A percentile compares a stretch with the other conserved stretches of the same genome.
phyloP scores from a whole-genome alignment of 2,113 vertebrate species.

The Psammodynastes pulverulentus region DNA sequence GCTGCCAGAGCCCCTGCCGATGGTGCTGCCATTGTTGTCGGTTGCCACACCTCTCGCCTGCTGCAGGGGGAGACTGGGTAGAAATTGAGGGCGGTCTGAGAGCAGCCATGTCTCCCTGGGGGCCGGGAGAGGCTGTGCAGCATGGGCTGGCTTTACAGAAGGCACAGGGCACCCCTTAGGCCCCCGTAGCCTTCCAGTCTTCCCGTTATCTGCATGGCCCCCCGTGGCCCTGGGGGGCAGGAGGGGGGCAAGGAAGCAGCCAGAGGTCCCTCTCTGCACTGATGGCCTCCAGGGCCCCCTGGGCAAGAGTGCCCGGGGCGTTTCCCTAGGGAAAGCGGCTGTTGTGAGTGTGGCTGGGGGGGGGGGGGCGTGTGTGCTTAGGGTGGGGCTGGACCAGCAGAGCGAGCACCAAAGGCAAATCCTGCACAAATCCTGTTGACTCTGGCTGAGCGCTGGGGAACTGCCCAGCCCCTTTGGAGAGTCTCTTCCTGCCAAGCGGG shows the following conservation, averaged over 20 bases:
- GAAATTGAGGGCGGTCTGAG: not conserved
- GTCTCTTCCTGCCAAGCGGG: not conserved
- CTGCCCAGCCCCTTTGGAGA: too few relatives aligned
- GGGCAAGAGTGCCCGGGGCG: not conserved
- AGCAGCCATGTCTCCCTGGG: not conserved
- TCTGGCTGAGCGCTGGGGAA: not conserved
- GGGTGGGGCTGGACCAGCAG: not conserved
- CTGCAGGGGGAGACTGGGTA: too few relatives aligned
- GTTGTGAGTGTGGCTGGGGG: not conserved
- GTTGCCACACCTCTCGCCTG: not conserved
- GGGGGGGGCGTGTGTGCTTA: not conserved
- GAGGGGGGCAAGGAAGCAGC: not conserved
- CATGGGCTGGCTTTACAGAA: not conserved
- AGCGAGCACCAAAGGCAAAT: not conserved
- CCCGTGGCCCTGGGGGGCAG: not conserved
- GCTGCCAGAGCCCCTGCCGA: not conserved
- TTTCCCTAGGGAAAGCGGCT: not conserved
- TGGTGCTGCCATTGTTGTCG: not conserved
- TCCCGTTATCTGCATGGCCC: not conserved
- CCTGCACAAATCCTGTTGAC: slow-evolving; percentile 1
- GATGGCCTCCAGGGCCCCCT: not conserved
- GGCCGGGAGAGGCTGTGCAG: not conserved
- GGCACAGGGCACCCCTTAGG: not conserved
- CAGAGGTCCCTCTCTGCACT: too few relatives aligned
- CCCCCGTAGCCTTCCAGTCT: not conserved